These are phyloP conservation scores for Meiosimyza decipiens DNA, from an alignment of 2,888 invertebrate genomes.

Conservation along the genomic window DNA sequence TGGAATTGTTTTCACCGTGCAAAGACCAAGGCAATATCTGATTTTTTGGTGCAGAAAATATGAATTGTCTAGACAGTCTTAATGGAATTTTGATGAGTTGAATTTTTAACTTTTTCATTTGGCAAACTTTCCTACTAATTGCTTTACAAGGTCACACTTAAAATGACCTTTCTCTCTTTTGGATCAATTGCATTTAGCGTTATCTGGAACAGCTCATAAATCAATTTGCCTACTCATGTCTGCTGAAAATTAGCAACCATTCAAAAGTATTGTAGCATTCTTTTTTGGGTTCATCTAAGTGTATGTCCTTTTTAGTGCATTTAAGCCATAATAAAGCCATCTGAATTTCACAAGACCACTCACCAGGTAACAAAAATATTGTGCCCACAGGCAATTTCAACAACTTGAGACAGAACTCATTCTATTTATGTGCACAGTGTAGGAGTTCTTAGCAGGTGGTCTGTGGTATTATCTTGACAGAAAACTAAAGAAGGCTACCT, in stretches of 20 bases:
- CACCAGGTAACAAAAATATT: slow-evolving; percentile 5
- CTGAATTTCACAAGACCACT: background rate
- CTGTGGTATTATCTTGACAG: background rate
- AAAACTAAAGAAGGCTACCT: background rate
- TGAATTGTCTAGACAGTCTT: slow-evolving; percentile 9
- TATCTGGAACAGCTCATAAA: too few relatives aligned
- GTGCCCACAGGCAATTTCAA: slow-evolving; percentile 3
- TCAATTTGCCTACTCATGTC: too few relatives aligned
- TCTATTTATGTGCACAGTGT: background rate
- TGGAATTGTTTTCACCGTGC: background rate
- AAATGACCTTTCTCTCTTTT: background rate
- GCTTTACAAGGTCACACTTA: background rate
- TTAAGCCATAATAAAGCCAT: background rate
- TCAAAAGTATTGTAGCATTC: too few relatives aligned
- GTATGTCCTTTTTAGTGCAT: too few relatives aligned
- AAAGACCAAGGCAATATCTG: background rate
- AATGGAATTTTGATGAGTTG: background rate
- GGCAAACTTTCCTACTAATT: background rate
- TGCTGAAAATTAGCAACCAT: too few relatives aligned
- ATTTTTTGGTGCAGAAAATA: background rate
- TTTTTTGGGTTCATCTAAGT: too few relatives aligned
- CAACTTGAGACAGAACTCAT: background rate
- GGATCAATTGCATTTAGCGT: too few relatives aligned
- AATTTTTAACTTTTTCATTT: background rate
- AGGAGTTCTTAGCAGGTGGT: background rate